phyloP scores from a whole-genome alignment of 1,140 invertebrate species.

The Scaptomyza pallida region DNA sequence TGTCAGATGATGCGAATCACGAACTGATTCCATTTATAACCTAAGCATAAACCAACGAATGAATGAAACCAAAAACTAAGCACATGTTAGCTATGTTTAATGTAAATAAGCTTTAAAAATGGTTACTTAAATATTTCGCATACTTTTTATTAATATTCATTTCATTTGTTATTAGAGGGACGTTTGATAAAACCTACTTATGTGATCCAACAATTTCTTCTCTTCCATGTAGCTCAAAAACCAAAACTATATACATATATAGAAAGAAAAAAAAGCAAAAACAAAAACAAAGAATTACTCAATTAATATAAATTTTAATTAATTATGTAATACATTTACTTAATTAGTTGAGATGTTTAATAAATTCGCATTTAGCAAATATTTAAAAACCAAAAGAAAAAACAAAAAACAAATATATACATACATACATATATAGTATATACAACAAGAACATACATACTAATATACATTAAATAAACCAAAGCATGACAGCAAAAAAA shows the following conservation, averaged over 20 bases:
- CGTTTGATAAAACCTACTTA: conserved; percentile 64
- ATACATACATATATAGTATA: conserved; percentile 54
- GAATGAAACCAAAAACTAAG: not conserved
- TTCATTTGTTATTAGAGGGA: conserved; percentile 49
- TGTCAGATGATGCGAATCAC: conserved; percentile 15
- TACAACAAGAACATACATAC: conserved; percentile 47
- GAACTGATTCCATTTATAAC: conserved; percentile 28
- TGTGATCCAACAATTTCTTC: conserved; percentile 83
- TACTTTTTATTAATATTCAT: conserved; percentile 60
- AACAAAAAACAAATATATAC: conserved; percentile 25
- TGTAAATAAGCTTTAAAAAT: conserved; percentile 74
- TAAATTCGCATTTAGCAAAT: conserved; percentile 78
- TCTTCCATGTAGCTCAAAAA: conserved; percentile 78
- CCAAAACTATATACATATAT: too few relatives aligned
- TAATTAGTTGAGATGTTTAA: conserved; percentile 78
- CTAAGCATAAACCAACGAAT: conserved; percentile 55
- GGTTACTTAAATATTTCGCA: conserved; percentile 56
- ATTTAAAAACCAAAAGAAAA: conserved; percentile 31
- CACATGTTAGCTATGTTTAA: conserved; percentile 60
- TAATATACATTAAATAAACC: conserved; percentile 61
- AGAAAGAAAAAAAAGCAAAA: too few relatives aligned
- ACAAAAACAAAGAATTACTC: conserved; percentile 39
- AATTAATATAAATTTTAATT: conserved; percentile 67
- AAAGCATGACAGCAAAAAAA: conserved; percentile 55
- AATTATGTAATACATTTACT: conserved; percentile 73